Evolutionary conservation across 1,140 invertebrate genomes (phyloP).

Genomic region (Phortica variegata): DNA sequence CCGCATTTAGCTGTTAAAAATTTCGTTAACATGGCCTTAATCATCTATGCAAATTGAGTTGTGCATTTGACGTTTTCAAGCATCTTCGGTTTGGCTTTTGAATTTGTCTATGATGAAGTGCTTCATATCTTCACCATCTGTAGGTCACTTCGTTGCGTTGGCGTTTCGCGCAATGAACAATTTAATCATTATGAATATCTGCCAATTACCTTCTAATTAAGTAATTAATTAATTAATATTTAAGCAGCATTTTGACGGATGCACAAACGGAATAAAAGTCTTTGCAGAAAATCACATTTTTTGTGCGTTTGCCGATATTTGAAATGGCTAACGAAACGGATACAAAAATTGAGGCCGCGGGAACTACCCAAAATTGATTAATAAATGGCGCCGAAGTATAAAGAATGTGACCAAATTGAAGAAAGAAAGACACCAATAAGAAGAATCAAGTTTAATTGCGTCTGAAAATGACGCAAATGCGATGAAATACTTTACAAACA

Average conservation of each 20-base stretch:
- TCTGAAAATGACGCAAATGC: conserved; percentile 40
- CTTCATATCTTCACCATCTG: conserved; percentile 12
- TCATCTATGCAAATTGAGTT: conserved; percentile 46
- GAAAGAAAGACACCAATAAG: background rate
- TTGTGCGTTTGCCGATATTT: too few relatives aligned
- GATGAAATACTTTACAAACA: too few relatives aligned
- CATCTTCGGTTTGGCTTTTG: too few relatives aligned
- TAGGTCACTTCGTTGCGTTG: conserved; percentile 53
- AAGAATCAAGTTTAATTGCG: conserved; percentile 28
- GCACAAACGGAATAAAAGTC: conserved; percentile 31
- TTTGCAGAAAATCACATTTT: too few relatives aligned
- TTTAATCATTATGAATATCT: too few relatives aligned
- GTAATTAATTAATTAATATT: conserved; percentile 42
- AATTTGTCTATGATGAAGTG: conserved; percentile 11
- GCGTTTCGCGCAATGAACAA: too few relatives aligned
- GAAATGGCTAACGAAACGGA: conserved; percentile 16
- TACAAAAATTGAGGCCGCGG: conserved; percentile 16
- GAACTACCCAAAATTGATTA: conserved; percentile 33
- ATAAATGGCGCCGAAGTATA: too few relatives aligned
- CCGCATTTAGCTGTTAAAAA: conserved; percentile 8
- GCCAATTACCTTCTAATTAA: too few relatives aligned
- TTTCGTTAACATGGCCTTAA: conserved; percentile 32
- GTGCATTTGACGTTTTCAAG: conserved; percentile 24
- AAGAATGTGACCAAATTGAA: background rate
- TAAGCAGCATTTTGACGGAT: conserved; percentile 16